Percentiles rank a stretch among this genome's conserved stretches.
phyloP scores from a whole-genome alignment of 2,797 vertebrate species.

The Syngnathus rostellatus region DNA sequence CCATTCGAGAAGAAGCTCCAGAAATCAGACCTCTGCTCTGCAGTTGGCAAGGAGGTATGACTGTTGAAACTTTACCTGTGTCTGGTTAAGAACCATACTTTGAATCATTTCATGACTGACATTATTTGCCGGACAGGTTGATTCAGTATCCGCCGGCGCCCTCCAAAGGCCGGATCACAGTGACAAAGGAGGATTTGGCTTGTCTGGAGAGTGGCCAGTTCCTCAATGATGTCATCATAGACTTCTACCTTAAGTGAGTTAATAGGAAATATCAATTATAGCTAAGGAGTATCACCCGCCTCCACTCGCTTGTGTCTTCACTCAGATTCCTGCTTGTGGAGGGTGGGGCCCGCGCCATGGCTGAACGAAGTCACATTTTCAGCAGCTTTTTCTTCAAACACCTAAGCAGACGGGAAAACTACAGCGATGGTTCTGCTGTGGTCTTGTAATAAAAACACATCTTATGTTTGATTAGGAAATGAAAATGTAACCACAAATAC shows the following conservation, averaged over 20 bases:
- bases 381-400: conserved; percentile 97
- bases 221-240: conserved; percentile 96
- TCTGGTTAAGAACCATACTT: neutral
- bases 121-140: conserved; percentile 64
- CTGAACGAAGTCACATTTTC: conserved; percentile 82
- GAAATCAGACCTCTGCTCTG: conserved; percentile 44
- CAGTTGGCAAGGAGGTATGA: conserved; percentile 72
- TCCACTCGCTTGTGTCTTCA: neutral
- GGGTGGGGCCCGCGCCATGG: conserved; percentile 68
- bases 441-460: conserved; percentile 69
- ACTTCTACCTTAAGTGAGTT: conserved; percentile 80
- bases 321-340: conserved; percentile 82
- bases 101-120: conserved; percentile 1
- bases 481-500: neutral
- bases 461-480: neutral
- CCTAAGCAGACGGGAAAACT: conserved; percentile 77
- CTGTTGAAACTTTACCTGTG: too few relatives aligned
- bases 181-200: conserved; percentile 84
- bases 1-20: conserved; percentile 46
- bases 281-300: neutral
- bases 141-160: conserved; percentile 88
- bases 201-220: conserved; percentile 83
- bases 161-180: conserved; percentile 82
- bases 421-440: conserved; percentile 62
- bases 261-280: neutral